These are phyloP conservation scores for Forbesichthys papilliferus DNA, from an alignment of 2,113 vertebrate genomes.

Conservation along the genomic window DNA sequence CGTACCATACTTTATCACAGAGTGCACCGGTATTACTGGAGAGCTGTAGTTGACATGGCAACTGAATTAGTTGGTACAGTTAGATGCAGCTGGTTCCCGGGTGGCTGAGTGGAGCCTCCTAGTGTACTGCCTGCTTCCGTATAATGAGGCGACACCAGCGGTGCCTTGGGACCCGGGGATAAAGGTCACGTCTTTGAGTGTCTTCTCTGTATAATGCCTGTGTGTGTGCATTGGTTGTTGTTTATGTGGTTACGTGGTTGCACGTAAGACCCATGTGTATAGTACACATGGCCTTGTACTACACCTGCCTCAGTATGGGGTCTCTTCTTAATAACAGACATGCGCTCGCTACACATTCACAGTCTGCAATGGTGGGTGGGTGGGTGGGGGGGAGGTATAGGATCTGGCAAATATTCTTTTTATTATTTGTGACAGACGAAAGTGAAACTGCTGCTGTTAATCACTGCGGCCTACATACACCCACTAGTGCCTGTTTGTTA, in stretches of 20 bases:
- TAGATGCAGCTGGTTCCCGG: constrained; percentile 4
- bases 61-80: background rate
- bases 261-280: background rate
- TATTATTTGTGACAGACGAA: too few species aligned
- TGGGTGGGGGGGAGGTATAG: background rate
- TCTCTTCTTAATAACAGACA: background rate
- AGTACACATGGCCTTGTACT: background rate
- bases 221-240: background rate
- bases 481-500: too few species aligned
- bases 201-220: background rate
- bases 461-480: too few species aligned
- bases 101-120: background rate
- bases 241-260: background rate
- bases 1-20: background rate
- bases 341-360: background rate
- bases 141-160: constrained; percentile 3
- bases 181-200: constrained; percentile 11
- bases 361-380: background rate
- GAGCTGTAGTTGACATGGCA: constrained; percentile 13
- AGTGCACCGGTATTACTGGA: background rate
- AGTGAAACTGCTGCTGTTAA: too few species aligned
- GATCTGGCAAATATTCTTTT: background rate
- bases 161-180: background rate
- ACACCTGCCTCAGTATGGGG: background rate
- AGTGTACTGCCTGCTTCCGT: background rate